A percentile compares a stretch with the other conserved stretches of the same genome.
Conservation (phyloP, 2,888 invertebrate species). For the Syritta pipiens region DNA sequence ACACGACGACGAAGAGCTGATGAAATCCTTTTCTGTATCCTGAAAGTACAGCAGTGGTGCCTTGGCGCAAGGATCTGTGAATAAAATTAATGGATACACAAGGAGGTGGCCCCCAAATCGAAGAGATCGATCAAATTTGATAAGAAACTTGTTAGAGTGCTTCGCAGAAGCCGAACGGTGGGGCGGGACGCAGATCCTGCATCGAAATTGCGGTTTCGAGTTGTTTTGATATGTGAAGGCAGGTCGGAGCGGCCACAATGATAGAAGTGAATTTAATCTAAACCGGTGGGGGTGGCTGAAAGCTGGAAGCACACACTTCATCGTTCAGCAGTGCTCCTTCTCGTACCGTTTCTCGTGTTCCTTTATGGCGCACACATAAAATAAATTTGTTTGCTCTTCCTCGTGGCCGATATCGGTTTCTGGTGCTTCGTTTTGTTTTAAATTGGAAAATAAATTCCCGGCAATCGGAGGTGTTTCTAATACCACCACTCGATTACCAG, state of each 20-base stretch:
- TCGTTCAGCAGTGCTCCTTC: conserved; percentile 5
- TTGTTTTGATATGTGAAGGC: conserved; percentile 46
- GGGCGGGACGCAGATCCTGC: background rate
- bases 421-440: conserved; percentile 26
- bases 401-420: conserved; percentile 38
- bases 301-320: conserved; percentile 28
- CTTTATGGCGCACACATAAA: conserved; percentile 43
- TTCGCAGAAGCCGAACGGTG: background rate
- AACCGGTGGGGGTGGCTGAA: conserved; percentile 41
- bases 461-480: conserved; percentile 56
- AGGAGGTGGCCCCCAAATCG: conserved; percentile 35
- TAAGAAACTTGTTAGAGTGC: conserved; percentile 68
- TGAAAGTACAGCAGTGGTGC: background rate
- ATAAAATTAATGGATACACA: conserved; percentile 62
- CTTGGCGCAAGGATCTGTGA: conserved; percentile 56
- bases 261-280: conserved; percentile 63
- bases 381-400: conserved; percentile 60
- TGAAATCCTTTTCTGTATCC: conserved; percentile 25
- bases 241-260: conserved; percentile 33
- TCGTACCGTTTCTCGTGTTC: background rate
- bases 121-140: conserved; percentile 65
- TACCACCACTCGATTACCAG: conserved; percentile 34
- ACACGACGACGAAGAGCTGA: background rate
- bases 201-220: conserved; percentile 46
- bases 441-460: conserved; percentile 65